A percentile compares a stretch with the other conserved stretches of the same genome.
These are phyloP conservation scores for Empidonax alnorum DNA, from an alignment of 2,113 vertebrate species.

Conservation along the genomic window DNA sequence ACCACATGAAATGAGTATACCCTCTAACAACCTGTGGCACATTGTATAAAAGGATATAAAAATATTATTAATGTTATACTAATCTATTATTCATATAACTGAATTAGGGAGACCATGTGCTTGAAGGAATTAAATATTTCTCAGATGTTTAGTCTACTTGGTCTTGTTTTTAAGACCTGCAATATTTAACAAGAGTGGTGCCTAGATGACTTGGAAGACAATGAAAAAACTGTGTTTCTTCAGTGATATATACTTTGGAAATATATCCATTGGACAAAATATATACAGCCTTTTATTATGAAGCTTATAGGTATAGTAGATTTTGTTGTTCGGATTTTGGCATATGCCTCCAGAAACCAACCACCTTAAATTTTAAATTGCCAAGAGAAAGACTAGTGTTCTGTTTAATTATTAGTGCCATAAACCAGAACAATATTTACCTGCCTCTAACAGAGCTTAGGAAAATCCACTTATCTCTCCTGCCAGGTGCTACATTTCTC, in stretches of 20 bases:
- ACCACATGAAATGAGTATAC: not conserved
- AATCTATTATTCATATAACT: slow-evolving; percentile 56
- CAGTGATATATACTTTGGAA: not conserved
- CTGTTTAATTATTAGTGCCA: slow-evolving; percentile 79
- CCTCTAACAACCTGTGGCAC: not conserved
- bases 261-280: not conserved
- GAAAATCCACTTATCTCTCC: slow-evolving; percentile 71
- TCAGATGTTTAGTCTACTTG: not conserved
- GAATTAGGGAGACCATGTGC: not conserved
- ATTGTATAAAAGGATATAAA: slow-evolving; percentile 6
- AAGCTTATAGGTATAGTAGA: not conserved
- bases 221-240: not conserved
- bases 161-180: not conserved
- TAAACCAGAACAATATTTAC: slow-evolving; percentile 74
- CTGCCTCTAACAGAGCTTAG: slow-evolving; percentile 44
- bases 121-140: slow-evolving; percentile 15
- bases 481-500: slow-evolving; percentile 76
- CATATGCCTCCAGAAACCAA: not conserved
- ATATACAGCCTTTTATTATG: not conserved
- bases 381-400: slow-evolving; percentile 6
- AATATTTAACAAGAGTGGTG: not conserved
- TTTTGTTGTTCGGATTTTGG: not conserved
- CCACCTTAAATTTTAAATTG: slow-evolving; percentile 5
- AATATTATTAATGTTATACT: slow-evolving; percentile 8
- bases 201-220: not conserved